Evolutionary conservation across 2,888 invertebrate species (phyloP).

Genomic region (Melitaea athalia): DNA sequence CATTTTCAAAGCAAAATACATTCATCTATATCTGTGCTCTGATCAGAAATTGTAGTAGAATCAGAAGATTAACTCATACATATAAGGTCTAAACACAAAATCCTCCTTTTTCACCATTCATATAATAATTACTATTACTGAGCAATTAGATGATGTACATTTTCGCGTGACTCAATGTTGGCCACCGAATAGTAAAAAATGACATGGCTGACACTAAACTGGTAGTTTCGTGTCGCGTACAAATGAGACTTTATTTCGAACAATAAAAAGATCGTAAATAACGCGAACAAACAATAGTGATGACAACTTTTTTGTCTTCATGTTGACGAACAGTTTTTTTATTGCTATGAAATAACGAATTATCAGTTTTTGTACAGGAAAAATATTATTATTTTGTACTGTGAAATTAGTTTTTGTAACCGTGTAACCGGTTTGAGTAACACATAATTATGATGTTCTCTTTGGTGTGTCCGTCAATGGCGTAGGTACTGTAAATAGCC

Average conservation of each 20-base stretch:
- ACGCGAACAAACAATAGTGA: constrained; percentile 36
- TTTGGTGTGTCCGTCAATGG: no score
- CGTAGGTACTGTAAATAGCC: no score
- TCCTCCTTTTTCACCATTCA: background rate
- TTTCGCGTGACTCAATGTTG: constrained; percentile 32
- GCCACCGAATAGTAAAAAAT: constrained; percentile 25
- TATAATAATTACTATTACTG: background rate
- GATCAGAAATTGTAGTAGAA: no score
- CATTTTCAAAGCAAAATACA: no score
- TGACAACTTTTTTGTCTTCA: constrained; percentile 12
- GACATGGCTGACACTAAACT: constrained; percentile 29
- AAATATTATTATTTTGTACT: constrained; percentile 8
- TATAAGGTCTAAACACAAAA: background rate
- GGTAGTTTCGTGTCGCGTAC: constrained; percentile 35
- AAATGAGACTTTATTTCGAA: constrained; percentile 35
- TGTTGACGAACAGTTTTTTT: constrained; percentile 21
- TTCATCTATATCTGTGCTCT: no score
- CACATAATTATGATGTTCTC: background rate
- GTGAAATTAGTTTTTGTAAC: constrained; percentile 4
- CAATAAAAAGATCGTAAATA: constrained; percentile 39
- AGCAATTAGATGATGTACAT: background rate
- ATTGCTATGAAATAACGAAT: constrained; percentile 31
- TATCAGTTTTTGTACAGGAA: constrained; percentile 26
- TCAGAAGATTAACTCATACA: background rate
- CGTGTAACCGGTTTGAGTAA: background rate